Base-by-base conservation (phyloP, 2,888 invertebrate species). In the Drosophila mercatorum region DNA sequence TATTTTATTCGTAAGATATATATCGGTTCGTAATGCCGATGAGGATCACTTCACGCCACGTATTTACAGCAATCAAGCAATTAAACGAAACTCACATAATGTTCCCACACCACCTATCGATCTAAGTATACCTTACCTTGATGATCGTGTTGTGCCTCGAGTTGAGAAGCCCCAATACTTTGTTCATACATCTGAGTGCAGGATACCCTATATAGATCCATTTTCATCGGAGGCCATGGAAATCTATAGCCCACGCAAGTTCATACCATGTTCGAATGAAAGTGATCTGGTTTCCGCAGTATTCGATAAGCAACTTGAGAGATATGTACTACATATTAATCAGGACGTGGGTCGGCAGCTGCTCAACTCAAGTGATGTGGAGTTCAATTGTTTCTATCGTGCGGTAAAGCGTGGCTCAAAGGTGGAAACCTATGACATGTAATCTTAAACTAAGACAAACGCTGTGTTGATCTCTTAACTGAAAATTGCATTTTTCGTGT, bases 201-300 rank as follows among this genome's bases (percentile, higher is more conserved):
- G 93, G 80, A 95, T 95, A 88, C 94, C 94, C n/a, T 94, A 94
- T 64, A 81, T 95, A 68, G 93, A 95, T 81, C 94, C 95, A 4
- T 94, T 94, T 75, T 94, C 94, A 46, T 43, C 80, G 10, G 93
- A 94, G 58, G 93, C 93, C 2, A 93, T 92, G 58, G 6, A 52
- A 40, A 58, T 75, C 0, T 86, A 74, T 10, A 51, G 68, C 1
- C 83, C 81, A 0, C 53, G 14, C 0, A 51, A 8, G 5, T 83
- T 70, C 46, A 51, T 69, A 51, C 65, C 78, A 17, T 84, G 84
- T 46, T 69, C 78, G 0, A 83, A 81, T 40, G 64, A 85, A 49
- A 64, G 72, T 41, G 82, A 84, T 2, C 51, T 86, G 0, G 73
- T 84, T 1, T 64, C 76, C 1, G 53, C 68, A 0, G 8, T 52